A percentile compares a stretch with the other conserved stretches of the same genome.
phyloP scores from a whole-genome alignment of 2,888 invertebrate species.

The Cosmia pyralina region DNA sequence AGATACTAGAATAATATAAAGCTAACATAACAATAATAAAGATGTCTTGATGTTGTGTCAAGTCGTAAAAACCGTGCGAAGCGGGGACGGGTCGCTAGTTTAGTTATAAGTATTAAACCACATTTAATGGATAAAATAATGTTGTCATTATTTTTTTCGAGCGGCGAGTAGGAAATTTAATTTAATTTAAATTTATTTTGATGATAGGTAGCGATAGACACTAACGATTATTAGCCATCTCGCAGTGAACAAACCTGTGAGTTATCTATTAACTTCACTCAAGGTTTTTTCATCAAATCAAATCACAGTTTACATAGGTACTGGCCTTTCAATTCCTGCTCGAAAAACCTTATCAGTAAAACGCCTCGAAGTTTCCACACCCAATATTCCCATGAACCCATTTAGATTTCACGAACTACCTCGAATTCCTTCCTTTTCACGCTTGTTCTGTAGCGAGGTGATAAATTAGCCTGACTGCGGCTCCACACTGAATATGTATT shows the following conservation, averaged over 20 bases:
- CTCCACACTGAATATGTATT: constrained; percentile 62
- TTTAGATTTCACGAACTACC: constrained; percentile 32
- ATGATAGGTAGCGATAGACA: too few species aligned
- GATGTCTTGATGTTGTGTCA: too few species aligned
- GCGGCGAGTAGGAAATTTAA: too few species aligned
- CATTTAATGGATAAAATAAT: too few species aligned
- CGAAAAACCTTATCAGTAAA: neutral
- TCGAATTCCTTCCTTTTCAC: constrained; percentile 42
- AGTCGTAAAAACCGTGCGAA: too few species aligned
- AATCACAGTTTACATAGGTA: neutral
- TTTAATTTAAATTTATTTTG: too few species aligned
- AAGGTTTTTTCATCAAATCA: neutral
- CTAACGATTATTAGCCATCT: neutral
- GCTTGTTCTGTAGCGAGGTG: constrained; percentile 44
- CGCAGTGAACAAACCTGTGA: neutral
- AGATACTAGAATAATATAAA: too few species aligned
- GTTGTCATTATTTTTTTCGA: too few species aligned
- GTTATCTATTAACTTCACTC: neutral
- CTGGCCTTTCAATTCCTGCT: neutral
- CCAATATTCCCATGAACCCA: constrained; percentile 25
- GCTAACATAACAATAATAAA: too few species aligned
- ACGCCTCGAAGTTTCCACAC: neutral
- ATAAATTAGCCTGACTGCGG: constrained; percentile 58
- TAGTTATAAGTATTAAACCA: too few species aligned
- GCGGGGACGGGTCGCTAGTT: too few species aligned